A percentile compares a stretch with the other conserved stretches of the same genome.
Evolutionary conservation across 2,113 vertebrate genomes (phyloP).

Genomic region (Cebus imitator): DNA sequence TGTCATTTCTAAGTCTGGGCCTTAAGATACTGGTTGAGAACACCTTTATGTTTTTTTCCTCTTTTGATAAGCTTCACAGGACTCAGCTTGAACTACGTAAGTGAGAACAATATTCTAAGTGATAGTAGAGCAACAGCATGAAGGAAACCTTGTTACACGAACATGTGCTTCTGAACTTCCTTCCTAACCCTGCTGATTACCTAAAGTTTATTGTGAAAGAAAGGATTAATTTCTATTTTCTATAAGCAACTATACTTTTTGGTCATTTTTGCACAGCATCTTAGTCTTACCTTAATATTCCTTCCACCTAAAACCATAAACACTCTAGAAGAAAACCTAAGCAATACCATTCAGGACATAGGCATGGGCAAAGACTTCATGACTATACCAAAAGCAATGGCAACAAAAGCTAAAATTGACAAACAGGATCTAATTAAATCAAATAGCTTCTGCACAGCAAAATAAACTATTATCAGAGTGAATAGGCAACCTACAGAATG

Average conservation of each 20-base stretch:
- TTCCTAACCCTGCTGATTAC: background rate
- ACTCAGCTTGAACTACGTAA: background rate
- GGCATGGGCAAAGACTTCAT: no score
- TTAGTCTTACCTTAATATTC: background rate
- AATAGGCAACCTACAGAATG: no score
- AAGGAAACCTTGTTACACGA: background rate
- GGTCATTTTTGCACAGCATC: background rate
- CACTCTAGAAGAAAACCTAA: no score
- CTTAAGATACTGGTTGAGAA: no score
- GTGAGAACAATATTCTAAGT: background rate
- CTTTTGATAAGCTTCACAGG: background rate
- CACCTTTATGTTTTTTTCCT: background rate
- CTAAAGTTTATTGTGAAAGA: background rate
- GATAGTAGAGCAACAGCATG: background rate
- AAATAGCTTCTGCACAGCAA: no score
- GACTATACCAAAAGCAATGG: no score
- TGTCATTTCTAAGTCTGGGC: background rate
- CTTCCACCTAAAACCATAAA: background rate
- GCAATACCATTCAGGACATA: no score
- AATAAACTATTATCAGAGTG: no score
- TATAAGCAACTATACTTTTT: background rate
- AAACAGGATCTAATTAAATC: no score
- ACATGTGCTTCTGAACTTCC: background rate
- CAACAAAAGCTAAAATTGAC: no score
- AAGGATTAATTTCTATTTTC: background rate